A percentile compares a stretch with the other conserved stretches of the same genome.
Evolutionary conservation across 2,113 vertebrate genomes (phyloP).

Genomic region (Stomatorhinus ivindoensis): DNA sequence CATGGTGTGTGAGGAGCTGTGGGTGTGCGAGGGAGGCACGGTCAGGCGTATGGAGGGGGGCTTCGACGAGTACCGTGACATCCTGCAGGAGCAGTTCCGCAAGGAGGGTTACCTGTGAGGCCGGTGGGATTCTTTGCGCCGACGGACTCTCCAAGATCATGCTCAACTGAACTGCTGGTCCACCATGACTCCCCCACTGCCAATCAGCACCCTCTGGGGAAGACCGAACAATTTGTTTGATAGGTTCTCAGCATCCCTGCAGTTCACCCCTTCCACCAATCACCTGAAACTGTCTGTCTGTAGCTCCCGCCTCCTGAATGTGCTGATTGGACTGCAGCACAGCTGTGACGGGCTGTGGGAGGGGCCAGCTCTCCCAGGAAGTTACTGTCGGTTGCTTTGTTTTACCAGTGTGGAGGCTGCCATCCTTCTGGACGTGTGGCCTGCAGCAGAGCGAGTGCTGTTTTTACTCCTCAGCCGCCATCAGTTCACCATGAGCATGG

Average conservation of each 20-base stretch:
- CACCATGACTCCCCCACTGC: constrained; percentile 9
- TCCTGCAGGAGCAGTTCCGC: constrained; percentile 91
- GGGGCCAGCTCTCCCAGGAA: not conserved
- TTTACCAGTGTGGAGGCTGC: not conserved
- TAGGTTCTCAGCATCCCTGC: not conserved
- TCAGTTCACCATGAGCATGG: not conserved
- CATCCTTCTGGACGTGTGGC: not conserved
- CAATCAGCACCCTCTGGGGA: not conserved
- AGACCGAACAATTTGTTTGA: not conserved
- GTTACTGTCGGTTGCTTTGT: not conserved
- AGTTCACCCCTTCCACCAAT: not conserved
- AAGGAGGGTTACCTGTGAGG: constrained; percentile 90
- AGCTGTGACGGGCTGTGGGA: not conserved
- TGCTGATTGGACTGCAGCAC: not conserved
- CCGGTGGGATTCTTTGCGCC: not conserved
- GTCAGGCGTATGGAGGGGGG: constrained; percentile 83
- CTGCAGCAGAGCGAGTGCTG: not conserved
- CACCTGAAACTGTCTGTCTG: not conserved
- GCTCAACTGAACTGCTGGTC: not conserved
- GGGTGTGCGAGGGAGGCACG: constrained; percentile 77
- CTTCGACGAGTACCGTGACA: constrained; percentile 90
- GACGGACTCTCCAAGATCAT: not conserved
- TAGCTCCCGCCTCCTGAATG: not conserved
- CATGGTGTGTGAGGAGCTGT: constrained; percentile 86
- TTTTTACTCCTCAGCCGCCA: not conserved